Evolutionary conservation across 2,888 invertebrate species (phyloP), one percentile per base, ranked within the genome.

Genomic region (Andrena praecox): DNA sequence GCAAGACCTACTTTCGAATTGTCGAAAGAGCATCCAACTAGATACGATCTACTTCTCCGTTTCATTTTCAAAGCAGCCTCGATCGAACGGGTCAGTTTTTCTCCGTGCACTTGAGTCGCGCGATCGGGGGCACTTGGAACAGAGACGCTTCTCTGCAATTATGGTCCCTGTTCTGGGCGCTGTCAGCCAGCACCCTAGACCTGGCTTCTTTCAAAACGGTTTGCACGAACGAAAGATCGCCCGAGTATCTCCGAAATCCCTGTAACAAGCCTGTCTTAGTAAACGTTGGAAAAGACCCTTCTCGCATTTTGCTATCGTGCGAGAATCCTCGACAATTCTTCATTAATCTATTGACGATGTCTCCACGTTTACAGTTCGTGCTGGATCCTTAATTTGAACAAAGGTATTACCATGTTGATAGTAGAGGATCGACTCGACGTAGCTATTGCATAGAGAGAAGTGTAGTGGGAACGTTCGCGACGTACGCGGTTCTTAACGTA

Each of bases 351-450:
- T 86, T 91, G 77, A 89, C 79, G 85, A 80, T 88, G 68, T 89
- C 85, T 89, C 87, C 84, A 90, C 89, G 87, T 89, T 92, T 92
- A 79, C 91, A 92, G 90, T 89, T 90, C 77, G 83, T 85, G 81
- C 90, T 80, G 89, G 89, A 89, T 85, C 84, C 81, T 89, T 85
- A 84, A 86, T 84, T 86, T 87, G 73, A 89, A 71, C 80, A 88
- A 90, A 92, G 91, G 90, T 92, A 92, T 79, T 84, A 79, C 66
- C 73, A 87, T 80, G 56, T 84, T 79, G 79, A 87, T 84, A 85
- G 77, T 89, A 85, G 68, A 85, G 71, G 76, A 85, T 79, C 82
- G 80, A 87, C 83, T 83, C 76, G 77, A 87, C 42, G 76, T 87
- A 87, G 83, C 64, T 85, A 79, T 77, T 70, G 64, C 64, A 82